Base-by-base conservation (phyloP, 2,888 invertebrate species). In the Drosophila anceps region DNA sequence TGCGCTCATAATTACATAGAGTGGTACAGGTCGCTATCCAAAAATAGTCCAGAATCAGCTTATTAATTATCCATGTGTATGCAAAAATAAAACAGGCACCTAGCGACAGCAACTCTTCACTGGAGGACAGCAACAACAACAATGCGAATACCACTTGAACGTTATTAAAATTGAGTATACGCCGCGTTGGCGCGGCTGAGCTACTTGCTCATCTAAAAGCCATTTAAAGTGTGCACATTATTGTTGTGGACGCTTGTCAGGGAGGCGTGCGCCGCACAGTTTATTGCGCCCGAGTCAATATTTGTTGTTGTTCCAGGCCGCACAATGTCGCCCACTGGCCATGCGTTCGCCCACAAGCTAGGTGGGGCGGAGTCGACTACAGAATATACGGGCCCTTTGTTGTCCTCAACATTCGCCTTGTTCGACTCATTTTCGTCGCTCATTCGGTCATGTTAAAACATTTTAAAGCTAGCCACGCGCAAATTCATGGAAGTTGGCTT, bases 281-380 rank as follows among this genome's bases (percentile, higher is more conserved):
- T 80, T 82, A 82, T 87, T 87, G 84, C 85, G 88, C 76, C 71
- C 80, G 73, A 69, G 79, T 88, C 85, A 84, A 84, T 88, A 84
- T 84, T 87, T 87, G 88, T 68, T 72, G 75, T 51, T 81, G 69
- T 73, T 48, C 51, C 43, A 39, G 59, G 58, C 27, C 69, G 51
- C 43, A 73, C 64, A 64, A 35, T 58, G 43, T 62, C 65, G 41
- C 75, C 58, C 67, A 44, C 43, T 29, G 58, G 24, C 31, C 62
- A 59, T 57, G n/a, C 43, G 31, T 18, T 48, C 57, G 66, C 31
- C 59, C 53, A 53, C 59, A 6, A 12, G 29, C 10, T 13, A 5
- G 18, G 31, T 35, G 33, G 53, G 67, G 33, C 39, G 55, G 46
- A 29, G 27, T 18, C 29, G 59, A 15, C 31, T 18, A 18, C 54